phyloP scores from a whole-genome alignment of 2,113 vertebrate species.

The Neofelis nebulosa region DNA sequence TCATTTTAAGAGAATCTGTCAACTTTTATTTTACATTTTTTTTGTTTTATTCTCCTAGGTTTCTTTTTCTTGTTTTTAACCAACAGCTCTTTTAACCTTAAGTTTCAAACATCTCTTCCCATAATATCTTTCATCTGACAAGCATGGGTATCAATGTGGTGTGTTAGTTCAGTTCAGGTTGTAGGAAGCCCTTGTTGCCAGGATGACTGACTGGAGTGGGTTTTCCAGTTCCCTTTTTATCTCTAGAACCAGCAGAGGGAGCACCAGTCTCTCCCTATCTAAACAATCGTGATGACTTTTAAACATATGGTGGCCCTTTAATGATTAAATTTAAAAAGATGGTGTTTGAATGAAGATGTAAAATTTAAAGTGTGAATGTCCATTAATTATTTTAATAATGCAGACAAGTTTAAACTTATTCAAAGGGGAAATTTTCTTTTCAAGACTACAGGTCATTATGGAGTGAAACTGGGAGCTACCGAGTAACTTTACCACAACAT shows the following conservation, averaged over 20 bases:
- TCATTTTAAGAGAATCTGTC: slow-evolving; percentile 17
- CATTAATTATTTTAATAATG: slow-evolving; percentile 63
- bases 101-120: slow-evolving; percentile 27
- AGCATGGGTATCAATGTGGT: not conserved
- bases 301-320: slow-evolving; percentile 21
- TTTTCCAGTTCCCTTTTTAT: slow-evolving; percentile 28
- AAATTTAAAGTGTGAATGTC: slow-evolving; percentile 16
- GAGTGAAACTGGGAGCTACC: not conserved
- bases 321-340: not conserved
- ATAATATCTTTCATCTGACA: not conserved
- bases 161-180: slow-evolving; percentile 19
- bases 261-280: slow-evolving; percentile 54
- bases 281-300: slow-evolving; percentile 42
- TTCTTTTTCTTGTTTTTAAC: slow-evolving; percentile 5
- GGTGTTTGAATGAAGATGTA: slow-evolving; percentile 50
- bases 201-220: not conserved
- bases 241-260: slow-evolving; percentile 74
- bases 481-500: slow-evolving; percentile 13
- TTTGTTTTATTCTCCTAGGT: slow-evolving; percentile 28
- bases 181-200: not conserved
- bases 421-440: slow-evolving; percentile 15
- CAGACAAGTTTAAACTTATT: slow-evolving; percentile 29
- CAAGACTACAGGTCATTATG: not conserved
- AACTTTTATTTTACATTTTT: slow-evolving; percentile 13
- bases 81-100: not conserved